Base-by-base conservation (phyloP, 2,113 vertebrate genomes). In the Sinocyclocheilus maitianheensis region DNA sequence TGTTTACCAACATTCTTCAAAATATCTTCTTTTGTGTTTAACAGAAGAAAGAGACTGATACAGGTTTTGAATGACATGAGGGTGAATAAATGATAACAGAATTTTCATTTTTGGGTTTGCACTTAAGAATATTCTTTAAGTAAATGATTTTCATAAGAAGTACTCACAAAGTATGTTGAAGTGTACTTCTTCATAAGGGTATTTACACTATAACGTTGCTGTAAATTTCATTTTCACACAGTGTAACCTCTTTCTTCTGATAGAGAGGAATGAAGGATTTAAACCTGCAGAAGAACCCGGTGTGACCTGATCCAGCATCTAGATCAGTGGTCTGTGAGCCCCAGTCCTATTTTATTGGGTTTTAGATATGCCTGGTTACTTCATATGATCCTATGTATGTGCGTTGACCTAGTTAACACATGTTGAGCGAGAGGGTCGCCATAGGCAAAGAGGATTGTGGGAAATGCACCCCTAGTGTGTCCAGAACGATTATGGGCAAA, bases 301-400 rank as follows among this genome's bases (percentile, higher is more conserved):
- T 53, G 75, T 30, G 75, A 43, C 24, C 22, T 26, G n/a, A 84
- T 76, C 72, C 76, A 37, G 26, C 53, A 40, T 16, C 77, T 80
- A 37, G 30, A 80, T 81, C 51, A 81, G 11, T 46, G n/a, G 48
- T 18, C 13, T 77, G 69, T 37, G 51, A 75, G 48, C 34, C 62
- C 46, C n/a, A 58, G 20, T 65, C 24, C n/a, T n/a, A 8, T 84
- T 72, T 69, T 24, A 11, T 46, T 53, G 10, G 40, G 37, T 18
- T 58, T 79, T 37, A 74, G 77, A 86, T 55, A 58, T 69, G 24
- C 18, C 51, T 76, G 58, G 53, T 79, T 40, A 43, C 75, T 79
- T 37, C 63, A 51, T 37, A 58, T 84, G 81, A 79, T 65, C 24
- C 46, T 55, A 51, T 34, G 37, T 24, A 67, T 62, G 75, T 3